phyloP scores from a whole-genome alignment of 2,888 invertebrate species.

The Acrocyrtus sp. region DNA sequence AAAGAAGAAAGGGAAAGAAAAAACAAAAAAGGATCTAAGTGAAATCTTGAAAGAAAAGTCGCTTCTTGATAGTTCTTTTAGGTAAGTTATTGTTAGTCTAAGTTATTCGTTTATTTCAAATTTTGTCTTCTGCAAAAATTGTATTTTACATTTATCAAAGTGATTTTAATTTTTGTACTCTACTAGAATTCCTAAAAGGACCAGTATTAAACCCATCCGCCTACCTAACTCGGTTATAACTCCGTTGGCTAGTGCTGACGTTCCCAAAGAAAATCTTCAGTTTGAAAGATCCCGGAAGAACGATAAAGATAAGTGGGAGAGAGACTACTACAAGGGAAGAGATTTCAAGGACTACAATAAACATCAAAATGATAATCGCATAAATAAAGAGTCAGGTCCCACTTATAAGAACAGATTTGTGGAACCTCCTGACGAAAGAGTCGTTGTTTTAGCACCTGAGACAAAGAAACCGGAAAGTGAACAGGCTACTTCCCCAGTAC shows the following conservation, averaged over 20 bases:
- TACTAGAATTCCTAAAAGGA: conserved; percentile 28
- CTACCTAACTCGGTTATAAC: not conserved
- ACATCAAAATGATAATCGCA: not conserved
- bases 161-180: not conserved
- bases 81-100: too few species aligned
- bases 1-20: conserved; percentile 24
- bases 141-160: too few species aligned
- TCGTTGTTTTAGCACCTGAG: too few species aligned
- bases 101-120: not conserved
- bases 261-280: conserved; percentile 45
- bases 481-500: too few species aligned
- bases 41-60: conserved; percentile 38
- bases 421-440: too few species aligned
- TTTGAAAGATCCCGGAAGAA: conserved; percentile 46
- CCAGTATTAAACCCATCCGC: not conserved
- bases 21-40: conserved; percentile 7
- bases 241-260: conserved; percentile 38
- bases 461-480: too few species aligned
- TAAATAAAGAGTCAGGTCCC: too few species aligned
- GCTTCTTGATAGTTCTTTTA: conserved; percentile 41
- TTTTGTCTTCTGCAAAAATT: not conserved
- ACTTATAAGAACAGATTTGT: too few species aligned
- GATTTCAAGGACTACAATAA: not conserved
- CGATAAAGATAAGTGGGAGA: conserved; percentile 21
- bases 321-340: too few species aligned